Base-by-base conservation (phyloP, 1,140 invertebrate genomes). In the Scaptomyza hsui region DNA sequence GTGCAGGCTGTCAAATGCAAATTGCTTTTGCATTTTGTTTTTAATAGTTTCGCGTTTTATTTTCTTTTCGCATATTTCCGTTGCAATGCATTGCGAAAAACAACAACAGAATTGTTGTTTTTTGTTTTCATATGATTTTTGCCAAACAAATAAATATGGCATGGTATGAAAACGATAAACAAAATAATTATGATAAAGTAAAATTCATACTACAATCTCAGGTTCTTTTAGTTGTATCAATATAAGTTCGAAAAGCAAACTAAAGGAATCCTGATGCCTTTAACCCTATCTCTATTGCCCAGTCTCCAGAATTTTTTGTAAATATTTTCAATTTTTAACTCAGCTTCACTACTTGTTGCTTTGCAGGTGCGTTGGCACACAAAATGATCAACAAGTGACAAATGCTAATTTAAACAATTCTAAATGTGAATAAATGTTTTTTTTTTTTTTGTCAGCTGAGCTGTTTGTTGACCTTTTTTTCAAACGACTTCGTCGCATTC, bases 291-390 rank as follows among this genome's bases (percentile, higher is more conserved):
- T 44, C 9, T 4, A n/a, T 45, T 21, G 19, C 21, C 19, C 44
- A 47, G 42, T 32, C 64, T 37, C 16, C 61, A 7, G 26, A 24
- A n/a, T n/a, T n/a, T n/a, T n/a, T 35, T 29, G 24, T 39, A 21
- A 44, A 39, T 3, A n/a, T n/a, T 44, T 44, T 29, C 7, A 10
- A 10, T 16, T 24, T 13, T 63, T 24, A 61, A 39, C 26, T 29
- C 44, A n/a, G 73, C 57, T 63, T 56, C 37, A 45, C 53, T 71
- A 62, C 53, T 39, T 6, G 24, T 24, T 45, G 65, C 26, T 64
- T 72, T 59, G 24, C 75, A 73, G 76, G 65, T 81, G 78, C 72
- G 78, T 72, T 73, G 62, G 69, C 69, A 69, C 49, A 74, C 59
- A 70, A 82, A 78, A 57, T 70, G 51, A 48, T 39, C 60, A 73